Conservation (phyloP, 2,888 invertebrate genomes). For the Aleiodes leptofemur region DNA sequence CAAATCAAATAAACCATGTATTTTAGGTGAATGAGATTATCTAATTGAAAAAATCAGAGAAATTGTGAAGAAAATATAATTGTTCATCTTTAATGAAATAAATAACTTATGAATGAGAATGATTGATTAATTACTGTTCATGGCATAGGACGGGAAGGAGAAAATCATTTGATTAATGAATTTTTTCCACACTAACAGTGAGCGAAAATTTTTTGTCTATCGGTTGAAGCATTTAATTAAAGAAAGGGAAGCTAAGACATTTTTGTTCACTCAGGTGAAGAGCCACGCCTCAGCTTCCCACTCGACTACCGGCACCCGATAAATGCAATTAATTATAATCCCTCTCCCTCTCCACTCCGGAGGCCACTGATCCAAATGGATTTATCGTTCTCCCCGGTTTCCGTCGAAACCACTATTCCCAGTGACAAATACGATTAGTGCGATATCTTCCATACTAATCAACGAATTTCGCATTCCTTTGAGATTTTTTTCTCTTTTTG, state of each 20-base stretch:
- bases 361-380: slow-evolving; percentile 41
- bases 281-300: slow-evolving; percentile 41
- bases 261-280: not conserved
- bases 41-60: not conserved
- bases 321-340: slow-evolving; percentile 52
- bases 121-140: not conserved
- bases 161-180: too few species aligned
- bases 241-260: not conserved
- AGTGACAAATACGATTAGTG: too few species aligned
- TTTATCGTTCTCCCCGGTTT: slow-evolving; percentile 50
- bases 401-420: slow-evolving; percentile 9
- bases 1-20: slow-evolving; percentile 15
- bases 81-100: not conserved
- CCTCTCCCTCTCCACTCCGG: slow-evolving; percentile 27
- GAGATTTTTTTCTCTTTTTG: too few species aligned
- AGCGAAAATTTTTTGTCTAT: too few species aligned
- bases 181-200: too few species aligned
- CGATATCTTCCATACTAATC: too few species aligned
- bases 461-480: too few species aligned
- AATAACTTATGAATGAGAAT: not conserved
- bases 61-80: too few species aligned
- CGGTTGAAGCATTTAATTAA: not conserved
- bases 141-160: not conserved
- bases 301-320: slow-evolving; percentile 48
- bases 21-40: slow-evolving; percentile 4